Conservation (phyloP, 2,888 invertebrate species). For the Pristionchus entomophagus region DNA sequence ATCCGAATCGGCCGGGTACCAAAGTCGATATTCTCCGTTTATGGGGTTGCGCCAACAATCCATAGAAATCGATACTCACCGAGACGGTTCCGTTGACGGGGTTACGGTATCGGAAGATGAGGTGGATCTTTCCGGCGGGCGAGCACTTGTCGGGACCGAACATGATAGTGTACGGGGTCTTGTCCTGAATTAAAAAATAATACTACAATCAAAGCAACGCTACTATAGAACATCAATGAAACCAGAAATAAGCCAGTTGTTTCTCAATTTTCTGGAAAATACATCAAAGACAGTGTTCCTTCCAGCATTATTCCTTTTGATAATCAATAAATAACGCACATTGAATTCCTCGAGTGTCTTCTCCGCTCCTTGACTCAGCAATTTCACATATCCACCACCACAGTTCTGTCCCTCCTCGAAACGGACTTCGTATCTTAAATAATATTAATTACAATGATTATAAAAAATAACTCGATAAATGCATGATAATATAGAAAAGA, state of each 20-base stretch:
- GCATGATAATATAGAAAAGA: too few relatives aligned
- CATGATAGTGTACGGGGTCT: conserved; percentile 98
- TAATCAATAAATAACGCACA: conserved; percentile 21
- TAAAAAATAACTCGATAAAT: not conserved
- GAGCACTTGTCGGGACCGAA: conserved; percentile 99
- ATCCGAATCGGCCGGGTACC: too few relatives aligned
- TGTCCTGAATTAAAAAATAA: conserved; percentile 82
- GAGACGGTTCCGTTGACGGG: conserved; percentile 90
- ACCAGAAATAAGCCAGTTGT: not conserved
- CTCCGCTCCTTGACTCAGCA: conserved; percentile 85
- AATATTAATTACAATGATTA: not conserved
- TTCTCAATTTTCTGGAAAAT: not conserved
- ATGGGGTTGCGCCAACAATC: too few relatives aligned
- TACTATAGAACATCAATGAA: conserved; percentile 14
- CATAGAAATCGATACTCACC: conserved; percentile 71
- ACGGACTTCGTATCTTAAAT: conserved; percentile 79
- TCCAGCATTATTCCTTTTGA: too few relatives aligned
- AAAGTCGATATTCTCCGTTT: too few relatives aligned
- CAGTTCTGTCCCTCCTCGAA: conserved; percentile 98
- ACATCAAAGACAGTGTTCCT: too few relatives aligned
- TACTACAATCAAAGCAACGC: not conserved
- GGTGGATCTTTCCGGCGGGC: conserved; percentile 90
- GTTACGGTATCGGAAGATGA: conserved; percentile 95
- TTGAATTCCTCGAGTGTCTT: conserved; percentile 62
- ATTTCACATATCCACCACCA: conserved; percentile 96